phyloP scores from a whole-genome alignment of 2,113 vertebrate species.

The Malurus cyaneus region DNA sequence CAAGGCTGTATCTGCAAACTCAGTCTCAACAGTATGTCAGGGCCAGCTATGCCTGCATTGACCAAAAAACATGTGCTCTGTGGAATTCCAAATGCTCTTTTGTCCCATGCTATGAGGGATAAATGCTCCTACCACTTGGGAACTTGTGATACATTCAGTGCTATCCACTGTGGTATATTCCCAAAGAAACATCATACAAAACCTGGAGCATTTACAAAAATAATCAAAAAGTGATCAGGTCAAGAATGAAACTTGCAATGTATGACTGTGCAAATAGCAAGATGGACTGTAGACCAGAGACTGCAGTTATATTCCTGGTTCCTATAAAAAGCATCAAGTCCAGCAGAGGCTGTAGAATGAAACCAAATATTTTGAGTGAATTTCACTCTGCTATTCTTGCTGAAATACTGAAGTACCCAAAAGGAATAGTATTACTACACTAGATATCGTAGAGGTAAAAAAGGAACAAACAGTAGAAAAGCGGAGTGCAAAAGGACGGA shows the following conservation, averaged over 20 bases:
- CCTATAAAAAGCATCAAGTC: neutral
- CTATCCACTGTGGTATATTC: neutral
- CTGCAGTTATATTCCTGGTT: neutral
- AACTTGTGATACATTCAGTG: neutral
- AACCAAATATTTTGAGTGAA: neutral
- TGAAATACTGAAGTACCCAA: neutral
- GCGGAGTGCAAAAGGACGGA: neutral
- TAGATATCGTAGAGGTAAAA: neutral
- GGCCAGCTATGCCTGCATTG: neutral
- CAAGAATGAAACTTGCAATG: neutral
- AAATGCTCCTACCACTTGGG: neutral
- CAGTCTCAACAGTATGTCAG: neutral
- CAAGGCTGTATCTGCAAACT: neutral
- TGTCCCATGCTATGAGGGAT: neutral
- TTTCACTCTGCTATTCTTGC: neutral
- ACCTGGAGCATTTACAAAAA: neutral
- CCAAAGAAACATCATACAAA: neutral
- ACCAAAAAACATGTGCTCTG: neutral
- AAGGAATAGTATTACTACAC: neutral
- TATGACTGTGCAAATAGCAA: neutral
- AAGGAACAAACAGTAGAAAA: neutral
- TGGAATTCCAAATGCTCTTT: neutral
- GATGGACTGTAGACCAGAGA: neutral
- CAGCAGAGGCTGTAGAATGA: neutral
- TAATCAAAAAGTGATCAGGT: neutral